These are phyloP conservation scores for Gymnoscopelus microlampas DNA, from an alignment of 2,797 vertebrate genomes.

Conservation along the genomic window DNA sequence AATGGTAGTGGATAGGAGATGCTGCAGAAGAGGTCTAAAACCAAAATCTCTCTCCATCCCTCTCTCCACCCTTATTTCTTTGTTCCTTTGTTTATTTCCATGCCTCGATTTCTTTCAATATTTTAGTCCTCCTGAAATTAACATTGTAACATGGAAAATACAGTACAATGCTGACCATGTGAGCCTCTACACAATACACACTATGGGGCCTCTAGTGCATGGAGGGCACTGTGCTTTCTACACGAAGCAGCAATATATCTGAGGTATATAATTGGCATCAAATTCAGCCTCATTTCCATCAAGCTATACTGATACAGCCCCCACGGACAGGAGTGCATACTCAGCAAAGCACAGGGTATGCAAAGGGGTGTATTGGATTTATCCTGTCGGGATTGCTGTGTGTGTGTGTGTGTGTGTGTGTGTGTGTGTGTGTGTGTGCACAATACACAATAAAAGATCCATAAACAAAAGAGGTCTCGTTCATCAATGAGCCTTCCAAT, in stretches of 20 bases:
- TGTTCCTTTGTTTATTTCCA: not conserved
- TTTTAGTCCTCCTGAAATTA: too few relatives aligned
- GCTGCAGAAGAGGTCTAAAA: too few relatives aligned
- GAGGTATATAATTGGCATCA: constrained; percentile 65
- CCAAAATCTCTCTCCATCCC: not conserved
- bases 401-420: constrained; percentile 15
- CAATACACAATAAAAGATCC: constrained; percentile 16
- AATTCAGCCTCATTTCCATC: constrained; percentile 65
- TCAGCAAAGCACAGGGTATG: constrained; percentile 59
- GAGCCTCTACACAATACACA: not conserved
- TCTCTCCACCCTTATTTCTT: not conserved
- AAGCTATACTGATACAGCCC: constrained; percentile 40
- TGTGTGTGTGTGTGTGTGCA: constrained; percentile 8
- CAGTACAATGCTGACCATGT: not conserved
- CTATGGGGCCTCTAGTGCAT: constrained; percentile 32
- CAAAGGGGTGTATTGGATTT: constrained; percentile 44
- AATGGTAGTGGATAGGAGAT: too few relatives aligned
- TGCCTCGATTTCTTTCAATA: too few relatives aligned
- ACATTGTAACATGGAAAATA: not conserved
- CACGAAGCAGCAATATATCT: constrained; percentile 60
- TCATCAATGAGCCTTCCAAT: constrained; percentile 34
- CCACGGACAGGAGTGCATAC: constrained; percentile 49
- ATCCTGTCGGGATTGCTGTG: constrained; percentile 8
- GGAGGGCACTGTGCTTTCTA: constrained; percentile 34
- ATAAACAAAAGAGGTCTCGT: constrained; percentile 40